Evolutionary conservation across 2,888 invertebrate genomes (phyloP).

Genomic region (Cryptus armator): DNA sequence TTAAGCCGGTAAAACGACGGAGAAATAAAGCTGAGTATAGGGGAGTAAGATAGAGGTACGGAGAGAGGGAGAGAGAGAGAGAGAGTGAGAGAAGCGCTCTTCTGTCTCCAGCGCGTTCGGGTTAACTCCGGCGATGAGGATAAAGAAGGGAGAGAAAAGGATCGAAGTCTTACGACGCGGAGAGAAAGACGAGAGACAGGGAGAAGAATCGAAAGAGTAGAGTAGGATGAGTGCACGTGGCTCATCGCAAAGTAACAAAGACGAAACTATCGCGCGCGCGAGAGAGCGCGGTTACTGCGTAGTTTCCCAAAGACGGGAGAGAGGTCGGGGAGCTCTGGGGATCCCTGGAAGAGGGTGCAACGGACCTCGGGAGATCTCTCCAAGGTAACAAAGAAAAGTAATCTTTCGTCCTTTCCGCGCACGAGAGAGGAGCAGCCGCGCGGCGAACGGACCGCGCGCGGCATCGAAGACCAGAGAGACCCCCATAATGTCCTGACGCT

Average conservation of each 20-base stretch:
- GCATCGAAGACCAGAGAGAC: background rate
- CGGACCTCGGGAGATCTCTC: conserved; percentile 55
- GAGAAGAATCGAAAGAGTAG: conserved; percentile 43
- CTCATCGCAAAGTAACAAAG: conserved; percentile 56
- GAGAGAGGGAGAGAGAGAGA: background rate
- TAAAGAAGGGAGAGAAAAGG: background rate
- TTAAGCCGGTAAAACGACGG: background rate
- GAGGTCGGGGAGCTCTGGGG: conserved; percentile 53
- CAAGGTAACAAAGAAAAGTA: conserved; percentile 68
- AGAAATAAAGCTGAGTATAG: conserved; percentile 22
- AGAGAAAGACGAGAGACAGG: conserved; percentile 15
- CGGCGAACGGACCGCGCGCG: background rate
- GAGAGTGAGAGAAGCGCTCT: conserved; percentile 24
- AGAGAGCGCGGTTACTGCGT: conserved; percentile 63
- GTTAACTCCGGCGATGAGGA: background rate
- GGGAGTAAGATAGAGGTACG: conserved; percentile 1
- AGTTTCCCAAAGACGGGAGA: conserved; percentile 59
- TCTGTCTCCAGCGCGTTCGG: background rate
- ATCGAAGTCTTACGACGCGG: background rate
- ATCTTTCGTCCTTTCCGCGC: conserved; percentile 56
- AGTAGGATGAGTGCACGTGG: conserved; percentile 63
- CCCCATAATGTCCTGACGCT: background rate
- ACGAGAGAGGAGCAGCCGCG: conserved; percentile 63
- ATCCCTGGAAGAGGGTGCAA: conserved; percentile 64
- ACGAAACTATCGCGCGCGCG: conserved; percentile 24